Percentiles rank a stretch among this genome's conserved stretches.
Conservation (phyloP, 1,140 invertebrate species). For the Harlomillsia oculata region DNA sequence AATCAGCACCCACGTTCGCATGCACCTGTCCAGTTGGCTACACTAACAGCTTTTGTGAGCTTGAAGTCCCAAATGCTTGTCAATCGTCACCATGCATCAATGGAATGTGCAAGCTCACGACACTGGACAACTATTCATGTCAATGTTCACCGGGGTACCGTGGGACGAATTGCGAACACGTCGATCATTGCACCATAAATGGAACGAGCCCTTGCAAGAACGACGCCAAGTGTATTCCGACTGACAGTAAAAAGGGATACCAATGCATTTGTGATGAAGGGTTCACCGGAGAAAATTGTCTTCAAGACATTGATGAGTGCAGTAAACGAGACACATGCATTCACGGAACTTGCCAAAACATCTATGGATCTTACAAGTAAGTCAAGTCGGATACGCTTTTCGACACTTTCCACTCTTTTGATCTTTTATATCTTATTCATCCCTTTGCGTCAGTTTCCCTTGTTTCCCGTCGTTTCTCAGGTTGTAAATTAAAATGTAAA, state of each 20-base stretch:
- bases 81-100: slow-evolving; percentile 78
- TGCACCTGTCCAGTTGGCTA: slow-evolving; percentile 84
- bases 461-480: not conserved
- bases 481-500: too few species aligned
- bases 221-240: slow-evolving; percentile 68
- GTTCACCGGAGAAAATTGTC: slow-evolving; percentile 74
- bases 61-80: slow-evolving; percentile 77
- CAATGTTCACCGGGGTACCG: slow-evolving; percentile 72
- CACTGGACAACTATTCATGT: slow-evolving; percentile 66
- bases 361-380: slow-evolving; percentile 82
- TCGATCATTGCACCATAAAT: slow-evolving; percentile 67
- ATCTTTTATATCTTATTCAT: not conserved
- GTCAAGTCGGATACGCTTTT: too few species aligned
- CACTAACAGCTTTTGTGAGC: slow-evolving; percentile 85
- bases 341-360: slow-evolving; percentile 71
- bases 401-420: too few species aligned
- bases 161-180: slow-evolving; percentile 74
- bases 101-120: slow-evolving; percentile 65
- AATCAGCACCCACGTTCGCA: slow-evolving; percentile 61
- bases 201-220: slow-evolving; percentile 71
- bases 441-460: not conserved
- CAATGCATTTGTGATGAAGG: slow-evolving; percentile 74
- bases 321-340: slow-evolving; percentile 57
- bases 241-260: slow-evolving; percentile 50
- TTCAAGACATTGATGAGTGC: slow-evolving; percentile 80